Conservation (phyloP, 2,888 invertebrate genomes). For the Hyposoter didymator region DNA sequence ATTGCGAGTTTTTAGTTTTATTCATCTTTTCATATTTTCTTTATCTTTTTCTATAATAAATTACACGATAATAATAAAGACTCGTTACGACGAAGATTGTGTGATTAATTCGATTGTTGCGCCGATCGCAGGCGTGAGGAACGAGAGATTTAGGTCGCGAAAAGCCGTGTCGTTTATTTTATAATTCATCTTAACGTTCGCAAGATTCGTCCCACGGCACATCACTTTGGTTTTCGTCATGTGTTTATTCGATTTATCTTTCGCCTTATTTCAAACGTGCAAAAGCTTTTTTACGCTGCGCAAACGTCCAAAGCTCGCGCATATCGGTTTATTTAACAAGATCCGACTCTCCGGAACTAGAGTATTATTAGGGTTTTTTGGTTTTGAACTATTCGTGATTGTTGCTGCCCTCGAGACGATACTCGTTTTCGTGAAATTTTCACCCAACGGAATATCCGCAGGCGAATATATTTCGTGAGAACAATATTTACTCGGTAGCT, state of each 20-base stretch:
- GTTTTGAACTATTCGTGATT: conserved; percentile 67
- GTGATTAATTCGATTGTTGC: conserved; percentile 41
- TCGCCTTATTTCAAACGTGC: conserved; percentile 55
- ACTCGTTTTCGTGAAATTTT: conserved; percentile 31
- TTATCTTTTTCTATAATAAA: conserved; percentile 71
- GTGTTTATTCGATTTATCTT: background rate
- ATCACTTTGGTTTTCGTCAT: conserved; percentile 22
- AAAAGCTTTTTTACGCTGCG: conserved; percentile 65
- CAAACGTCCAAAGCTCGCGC: conserved; percentile 65
- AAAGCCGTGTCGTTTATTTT: conserved; percentile 23
- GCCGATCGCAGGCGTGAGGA: conserved; percentile 47
- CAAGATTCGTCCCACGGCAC: conserved; percentile 6
- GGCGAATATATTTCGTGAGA: conserved; percentile 16
- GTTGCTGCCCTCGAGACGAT: conserved; percentile 28
- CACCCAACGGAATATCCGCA: conserved; percentile 3
- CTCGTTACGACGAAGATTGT: conserved; percentile 59
- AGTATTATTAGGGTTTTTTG: conserved; percentile 65
- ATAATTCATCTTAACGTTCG: conserved; percentile 1
- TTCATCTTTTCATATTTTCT: conserved; percentile 58
- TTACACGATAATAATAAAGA: conserved; percentile 75
- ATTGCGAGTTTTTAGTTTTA: conserved; percentile 73
- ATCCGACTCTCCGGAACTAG: conserved; percentile 57
- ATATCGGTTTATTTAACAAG: conserved; percentile 49
- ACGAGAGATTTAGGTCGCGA: conserved; percentile 57
- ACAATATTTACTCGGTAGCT: conserved; percentile 8